Percentiles rank a stretch among this genome's conserved stretches.
phyloP scores from a whole-genome alignment of 2,797 vertebrate species.

The Aratinga solstitialis region DNA sequence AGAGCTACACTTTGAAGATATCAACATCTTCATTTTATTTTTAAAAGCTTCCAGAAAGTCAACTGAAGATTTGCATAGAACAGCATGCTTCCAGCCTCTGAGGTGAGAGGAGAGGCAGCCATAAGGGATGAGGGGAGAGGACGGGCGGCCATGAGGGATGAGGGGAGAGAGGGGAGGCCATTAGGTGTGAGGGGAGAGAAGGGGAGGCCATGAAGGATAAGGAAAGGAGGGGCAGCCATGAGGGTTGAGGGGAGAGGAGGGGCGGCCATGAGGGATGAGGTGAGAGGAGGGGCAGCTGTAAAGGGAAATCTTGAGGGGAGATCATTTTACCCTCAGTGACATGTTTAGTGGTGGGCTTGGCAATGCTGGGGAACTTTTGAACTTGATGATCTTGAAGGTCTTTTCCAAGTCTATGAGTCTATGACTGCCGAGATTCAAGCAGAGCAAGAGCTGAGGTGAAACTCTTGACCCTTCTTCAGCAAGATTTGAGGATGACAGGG shows the following conservation, averaged over 20 bases:
- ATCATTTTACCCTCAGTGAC: neutral
- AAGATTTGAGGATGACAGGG: neutral
- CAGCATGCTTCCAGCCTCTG: fast-evolving
- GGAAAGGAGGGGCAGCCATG: too few species aligned
- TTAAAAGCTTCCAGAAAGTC: neutral
- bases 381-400: neutral
- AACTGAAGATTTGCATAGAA: neutral
- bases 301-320: neutral
- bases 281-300: neutral
- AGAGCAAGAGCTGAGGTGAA: neutral
- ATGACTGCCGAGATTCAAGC: neutral
- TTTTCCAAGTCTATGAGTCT: neutral
- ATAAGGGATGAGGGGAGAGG: too few species aligned
- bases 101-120: neutral
- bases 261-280: neutral
- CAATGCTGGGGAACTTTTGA: neutral
- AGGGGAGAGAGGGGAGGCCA: too few species aligned
- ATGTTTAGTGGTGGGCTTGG: neutral
- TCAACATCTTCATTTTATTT: too few species aligned
- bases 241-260: too few species aligned
- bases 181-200: too few species aligned
- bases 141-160: fast-evolving
- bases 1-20: neutral
- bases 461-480: fast-evolving
- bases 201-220: too few species aligned